These are phyloP conservation scores for Leuciscus waleckii DNA, from an alignment of 2,797 vertebrate species.

Conservation along the genomic window DNA sequence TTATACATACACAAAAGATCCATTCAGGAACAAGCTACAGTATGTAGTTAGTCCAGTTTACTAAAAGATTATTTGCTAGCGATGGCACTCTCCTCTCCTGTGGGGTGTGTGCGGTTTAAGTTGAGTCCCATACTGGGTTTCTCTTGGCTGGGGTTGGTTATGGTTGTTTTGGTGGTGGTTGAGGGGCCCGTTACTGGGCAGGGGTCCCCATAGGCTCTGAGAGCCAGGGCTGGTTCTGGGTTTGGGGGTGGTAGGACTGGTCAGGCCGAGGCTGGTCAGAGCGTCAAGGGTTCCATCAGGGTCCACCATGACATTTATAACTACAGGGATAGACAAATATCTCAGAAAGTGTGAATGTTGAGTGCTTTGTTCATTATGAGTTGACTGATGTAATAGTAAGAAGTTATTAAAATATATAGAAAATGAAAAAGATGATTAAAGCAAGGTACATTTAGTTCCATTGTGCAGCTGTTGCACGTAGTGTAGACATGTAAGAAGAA, in stretches of 20 bases:
- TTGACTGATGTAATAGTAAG: background rate
- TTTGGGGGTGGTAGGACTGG: conserved; percentile 82
- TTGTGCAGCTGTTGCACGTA: background rate
- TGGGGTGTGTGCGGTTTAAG: conserved; percentile 88
- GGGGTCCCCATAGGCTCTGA: conserved; percentile 71
- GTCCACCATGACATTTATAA: conserved; percentile 97
- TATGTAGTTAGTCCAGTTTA: conserved; percentile 47
- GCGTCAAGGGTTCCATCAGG: conserved; percentile 96
- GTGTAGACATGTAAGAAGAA: background rate
- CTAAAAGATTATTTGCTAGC: conserved; percentile 83
- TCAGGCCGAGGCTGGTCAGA: conserved; percentile 86
- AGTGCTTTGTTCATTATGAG: background rate
- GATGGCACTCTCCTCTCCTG: conserved; percentile 86
- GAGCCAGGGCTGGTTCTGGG: conserved; percentile 76
- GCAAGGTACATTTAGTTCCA: background rate
- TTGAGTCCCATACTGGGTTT: conserved; percentile 74
- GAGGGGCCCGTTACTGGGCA: conserved; percentile 68
- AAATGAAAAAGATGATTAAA: background rate
- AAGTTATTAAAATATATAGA: background rate
- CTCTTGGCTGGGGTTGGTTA: conserved; percentile 68
- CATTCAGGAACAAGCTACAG: conserved; percentile 39
- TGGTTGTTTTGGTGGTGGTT: conserved; percentile 33
- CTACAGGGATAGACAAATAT: conserved; percentile 68
- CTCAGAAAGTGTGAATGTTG: background rate
- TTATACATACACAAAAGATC: conserved; percentile 45